phyloP scores from a whole-genome alignment of 1,140 invertebrate species.

The Orchestia grillus region DNA sequence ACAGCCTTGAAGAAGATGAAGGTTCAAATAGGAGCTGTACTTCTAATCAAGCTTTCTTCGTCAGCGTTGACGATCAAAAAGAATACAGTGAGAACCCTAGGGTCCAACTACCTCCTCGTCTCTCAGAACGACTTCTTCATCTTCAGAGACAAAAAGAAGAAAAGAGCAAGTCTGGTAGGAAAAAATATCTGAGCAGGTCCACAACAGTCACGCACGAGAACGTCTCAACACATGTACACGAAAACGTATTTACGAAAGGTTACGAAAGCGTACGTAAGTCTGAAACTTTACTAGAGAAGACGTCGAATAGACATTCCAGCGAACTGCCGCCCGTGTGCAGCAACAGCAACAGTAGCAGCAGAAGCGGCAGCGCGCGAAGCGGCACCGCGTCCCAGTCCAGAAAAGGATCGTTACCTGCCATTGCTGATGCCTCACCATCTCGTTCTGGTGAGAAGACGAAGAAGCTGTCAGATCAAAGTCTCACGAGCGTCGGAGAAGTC shows the following conservation, averaged over 20 bases:
- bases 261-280: neutral
- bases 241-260: neutral
- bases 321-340: neutral
- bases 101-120: neutral
- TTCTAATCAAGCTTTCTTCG: neutral
- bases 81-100: neutral
- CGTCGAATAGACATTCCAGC: neutral
- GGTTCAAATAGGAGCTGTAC: neutral
- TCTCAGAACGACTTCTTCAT: constrained; percentile 2
- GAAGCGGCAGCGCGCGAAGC: neutral
- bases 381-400: neutral
- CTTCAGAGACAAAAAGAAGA: neutral
- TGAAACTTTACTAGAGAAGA: neutral
- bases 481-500: constrained; percentile 23
- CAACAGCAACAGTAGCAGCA: neutral
- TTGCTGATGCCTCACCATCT: neutral
- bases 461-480: constrained; percentile 8
- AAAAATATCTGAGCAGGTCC: neutral
- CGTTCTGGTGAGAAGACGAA: neutral
- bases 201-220: neutral
- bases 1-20: constrained; percentile 65
- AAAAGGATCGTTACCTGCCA: neutral
- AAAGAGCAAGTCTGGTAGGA: neutral
- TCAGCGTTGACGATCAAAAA: constrained; percentile 4
- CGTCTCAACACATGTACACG: too few relatives aligned